Conservation (phyloP, 2,888 invertebrate species). For the Eubasilissa splendida region DNA sequence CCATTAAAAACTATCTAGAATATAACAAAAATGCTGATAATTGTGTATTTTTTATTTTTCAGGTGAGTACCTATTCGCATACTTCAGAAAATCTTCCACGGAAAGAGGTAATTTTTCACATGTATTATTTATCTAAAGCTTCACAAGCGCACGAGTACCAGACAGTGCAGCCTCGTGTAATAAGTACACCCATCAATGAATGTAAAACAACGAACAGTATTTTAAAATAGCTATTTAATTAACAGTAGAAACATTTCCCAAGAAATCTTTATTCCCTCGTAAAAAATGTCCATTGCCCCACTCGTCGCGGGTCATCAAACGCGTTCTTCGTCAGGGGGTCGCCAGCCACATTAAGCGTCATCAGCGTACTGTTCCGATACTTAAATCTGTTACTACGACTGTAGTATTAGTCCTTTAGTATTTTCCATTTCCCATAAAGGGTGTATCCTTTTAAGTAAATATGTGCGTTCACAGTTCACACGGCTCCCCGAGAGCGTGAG, state of each 20-base stretch:
- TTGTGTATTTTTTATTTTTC: not conserved
- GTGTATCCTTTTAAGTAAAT: conserved; percentile 16
- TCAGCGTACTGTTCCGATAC: conserved; percentile 2
- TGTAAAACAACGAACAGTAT: not conserved
- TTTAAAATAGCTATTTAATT: conserved; percentile 15
- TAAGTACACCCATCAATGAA: not conserved
- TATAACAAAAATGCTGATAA: not conserved
- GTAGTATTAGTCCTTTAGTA: not conserved
- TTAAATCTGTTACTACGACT: conserved; percentile 7
- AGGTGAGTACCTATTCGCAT: conserved; percentile 14
- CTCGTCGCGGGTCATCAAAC: not conserved
- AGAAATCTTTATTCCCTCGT: conserved; percentile 36
- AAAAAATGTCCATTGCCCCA: not conserved
- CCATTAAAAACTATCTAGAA: no score
- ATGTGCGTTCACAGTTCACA: conserved; percentile 28
- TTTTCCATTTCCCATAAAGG: conserved; percentile 38
- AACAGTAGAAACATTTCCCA: not conserved
- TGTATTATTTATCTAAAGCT: no score
- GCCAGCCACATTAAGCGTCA: not conserved
- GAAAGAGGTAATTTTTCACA: no score
- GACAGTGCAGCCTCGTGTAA: not conserved
- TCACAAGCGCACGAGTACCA: not conserved
- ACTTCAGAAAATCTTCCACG: not conserved
- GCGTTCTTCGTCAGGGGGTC: conserved; percentile 8
- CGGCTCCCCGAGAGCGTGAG: conserved; percentile 36